phyloP scores from a whole-genome alignment of 1,140 invertebrate species.

The Brachystomella parvula region DNA sequence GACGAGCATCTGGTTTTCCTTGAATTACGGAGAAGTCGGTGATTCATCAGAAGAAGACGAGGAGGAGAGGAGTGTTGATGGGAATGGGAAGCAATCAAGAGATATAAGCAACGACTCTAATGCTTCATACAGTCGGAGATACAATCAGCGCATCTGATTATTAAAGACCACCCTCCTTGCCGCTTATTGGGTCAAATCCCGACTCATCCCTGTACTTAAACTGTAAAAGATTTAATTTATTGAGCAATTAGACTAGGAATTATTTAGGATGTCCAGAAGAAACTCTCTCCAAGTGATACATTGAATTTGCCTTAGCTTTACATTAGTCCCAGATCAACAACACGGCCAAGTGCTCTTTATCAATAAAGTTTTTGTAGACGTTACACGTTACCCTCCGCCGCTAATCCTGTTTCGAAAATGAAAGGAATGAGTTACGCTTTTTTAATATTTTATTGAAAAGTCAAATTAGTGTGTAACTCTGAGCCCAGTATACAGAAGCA shows the following conservation, averaged over 20 bases:
- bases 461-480: not conserved
- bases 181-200: not conserved
- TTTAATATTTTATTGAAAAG: not conserved
- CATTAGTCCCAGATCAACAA: not conserved
- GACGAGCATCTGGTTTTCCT: constrained; percentile 42
- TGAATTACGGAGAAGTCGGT: constrained; percentile 21
- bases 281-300: not conserved
- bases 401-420: not conserved
- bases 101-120: not conserved
- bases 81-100: constrained; percentile 9
- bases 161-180: not conserved
- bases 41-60: constrained; percentile 23
- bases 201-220: not conserved
- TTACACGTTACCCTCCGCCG: no score
- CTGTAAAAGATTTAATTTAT: not conserved
- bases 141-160: not conserved
- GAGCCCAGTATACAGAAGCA: not conserved
- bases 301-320: not conserved
- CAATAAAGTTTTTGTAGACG: no score
- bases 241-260: not conserved
- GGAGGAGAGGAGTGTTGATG: constrained; percentile 17
- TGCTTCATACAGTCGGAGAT: constrained; percentile 1
- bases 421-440: not conserved
- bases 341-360: not conserved
- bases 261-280: not conserved